Base-by-base conservation (phyloP, 2,113 vertebrate genomes). In the Gasterosteus aculeatus region DNA sequence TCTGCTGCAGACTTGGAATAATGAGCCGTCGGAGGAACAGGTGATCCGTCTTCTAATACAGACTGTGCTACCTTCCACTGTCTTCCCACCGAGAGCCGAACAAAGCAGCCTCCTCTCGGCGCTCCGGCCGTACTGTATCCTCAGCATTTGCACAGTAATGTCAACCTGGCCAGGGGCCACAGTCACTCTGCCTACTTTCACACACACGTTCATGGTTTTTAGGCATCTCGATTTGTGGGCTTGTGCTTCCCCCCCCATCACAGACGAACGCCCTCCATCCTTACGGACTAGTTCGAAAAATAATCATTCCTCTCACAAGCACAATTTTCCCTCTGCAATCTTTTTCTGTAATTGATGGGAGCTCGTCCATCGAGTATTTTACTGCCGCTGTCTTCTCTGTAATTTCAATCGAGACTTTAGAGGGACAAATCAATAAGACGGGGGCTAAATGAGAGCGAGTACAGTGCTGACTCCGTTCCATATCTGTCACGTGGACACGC, bases 321-420 rank as follows among this genome's bases (percentile, higher is more conserved):
- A 64, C 71, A 69, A 7, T 80, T 76, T 71, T 60, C 74, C 83
- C 64, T 70, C 61, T 62, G 42, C 76, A 81, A 75, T 81, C 76
- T 73, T 61, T 81, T 46, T 49, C 63, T 69, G 51, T 86, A 87
- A 85, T 81, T 88, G 76, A 88, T 84, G 76, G 75, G 68, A 82
- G 71, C n/a, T 3, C 0, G 3, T 64, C 81, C 78, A 85, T 83
- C 69, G 80, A 85, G 79, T 85, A 71, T 89, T 87, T 86, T 75
- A 79, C 75, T 62, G 72, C 59, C 46, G 78, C 81, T 29, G 75
- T 81, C 82, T 80, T 80, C 68, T n/a, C 54, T 78, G 72, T 83
- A 85, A 87, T 89, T 91, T 90, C 81, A 87, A 86, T 90, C 89
- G 82, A 72, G 80, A 74, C 75, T 85, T 82, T 72, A 82, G 81